These are phyloP conservation scores for Pyrgilauda ruficollis DNA, from an alignment of 2,113 vertebrate species.

Conservation along the genomic window DNA sequence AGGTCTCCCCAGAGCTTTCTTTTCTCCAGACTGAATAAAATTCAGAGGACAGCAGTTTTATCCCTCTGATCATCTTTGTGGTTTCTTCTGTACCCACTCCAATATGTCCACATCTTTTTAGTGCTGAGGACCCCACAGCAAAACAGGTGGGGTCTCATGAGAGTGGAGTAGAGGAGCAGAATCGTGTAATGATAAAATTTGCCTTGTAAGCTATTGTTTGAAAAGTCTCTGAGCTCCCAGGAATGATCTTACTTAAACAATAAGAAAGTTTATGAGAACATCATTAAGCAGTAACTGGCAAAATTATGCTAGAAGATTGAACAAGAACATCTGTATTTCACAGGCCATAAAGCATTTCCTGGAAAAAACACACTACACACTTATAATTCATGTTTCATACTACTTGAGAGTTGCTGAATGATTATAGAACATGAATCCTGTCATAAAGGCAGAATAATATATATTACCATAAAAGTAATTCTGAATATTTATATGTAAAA, in stretches of 20 bases:
- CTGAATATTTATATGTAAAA: not conserved
- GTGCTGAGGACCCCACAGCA: not conserved
- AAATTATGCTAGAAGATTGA: not conserved
- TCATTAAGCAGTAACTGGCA: not conserved
- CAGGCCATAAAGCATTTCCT: not conserved
- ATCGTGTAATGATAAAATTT: not conserved
- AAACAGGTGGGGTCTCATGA: not conserved
- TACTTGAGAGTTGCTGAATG: not conserved
- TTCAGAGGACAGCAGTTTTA: not conserved
- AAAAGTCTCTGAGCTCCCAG: not conserved
- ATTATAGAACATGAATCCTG: not conserved
- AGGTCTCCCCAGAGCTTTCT: not conserved
- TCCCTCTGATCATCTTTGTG: not conserved
- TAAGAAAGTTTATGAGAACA: not conserved
- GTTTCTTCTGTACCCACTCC: not conserved
- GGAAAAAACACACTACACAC: not conserved
- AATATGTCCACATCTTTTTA: too few relatives aligned
- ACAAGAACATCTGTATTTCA: not conserved
- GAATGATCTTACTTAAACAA: not conserved
- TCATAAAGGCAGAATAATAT: not conserved
- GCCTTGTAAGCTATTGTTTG: not conserved
- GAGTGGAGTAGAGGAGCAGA: not conserved
- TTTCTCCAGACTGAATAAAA: not conserved
- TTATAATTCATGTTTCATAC: not conserved
- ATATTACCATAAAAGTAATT: not conserved